Evolutionary conservation across 2,888 invertebrate species (phyloP), one percentile per base, ranked within the genome.

Genomic region (Papilio gigon): DNA sequence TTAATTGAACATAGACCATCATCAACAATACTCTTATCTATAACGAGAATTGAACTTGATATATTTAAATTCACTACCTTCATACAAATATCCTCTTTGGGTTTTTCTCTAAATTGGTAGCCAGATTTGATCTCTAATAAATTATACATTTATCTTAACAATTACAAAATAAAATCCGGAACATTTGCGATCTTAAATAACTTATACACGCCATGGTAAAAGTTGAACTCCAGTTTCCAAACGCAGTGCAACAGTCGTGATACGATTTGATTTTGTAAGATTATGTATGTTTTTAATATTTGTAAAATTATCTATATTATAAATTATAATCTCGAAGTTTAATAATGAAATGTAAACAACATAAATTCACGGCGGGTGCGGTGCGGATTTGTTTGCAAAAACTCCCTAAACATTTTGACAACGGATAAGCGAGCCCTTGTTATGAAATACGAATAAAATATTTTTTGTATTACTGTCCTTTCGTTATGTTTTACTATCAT

Each of bases 381-480:
- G 64, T 17, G n/a, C 14, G 33, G 44, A 58, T 65, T 33, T 33
- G 65, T 65, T 58, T 14, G 22, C 58, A n/a, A 30, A 65, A 42
- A 58, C 42, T 42, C 58, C 44, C 44, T 20, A 42, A 65, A 58
- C 44, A 65, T 65, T 58, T 65, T 58, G 30, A n/a, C 58, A 58
- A 20, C 27, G 27, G 30, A 30, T 33, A 58, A 56, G 33, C 42
- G 12, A 17, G 30, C 58, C 27, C 58, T 14, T 44, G 20, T 22
- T 64, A 64, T 53, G n/a, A 64, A 37, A 53, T 53, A 53, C 22
- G 22, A 37, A 64, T 11, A n/a, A 37, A 25, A 35, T 53, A 50
- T 37, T 64, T 37, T 35, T 50, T 44, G 20, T 44, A 44, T 20
- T 40, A n/a, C 33, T 35, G 14, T 33, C 47, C 50, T 12, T 47